Conservation (phyloP, 2,888 invertebrate genomes). For the Linnaemya tessellans region DNA sequence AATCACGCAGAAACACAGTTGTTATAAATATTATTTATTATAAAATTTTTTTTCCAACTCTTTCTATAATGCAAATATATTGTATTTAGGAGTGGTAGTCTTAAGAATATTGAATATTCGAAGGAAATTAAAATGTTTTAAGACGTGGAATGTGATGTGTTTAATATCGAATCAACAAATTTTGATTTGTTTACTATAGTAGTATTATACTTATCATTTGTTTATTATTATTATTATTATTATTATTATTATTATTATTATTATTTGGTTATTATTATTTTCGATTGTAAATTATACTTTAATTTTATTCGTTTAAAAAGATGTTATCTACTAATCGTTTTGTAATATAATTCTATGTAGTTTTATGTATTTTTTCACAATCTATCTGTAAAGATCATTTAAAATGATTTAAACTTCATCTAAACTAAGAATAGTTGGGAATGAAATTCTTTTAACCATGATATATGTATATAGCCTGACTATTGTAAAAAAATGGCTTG, state of each 20-base stretch:
- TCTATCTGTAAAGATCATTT: not conserved
- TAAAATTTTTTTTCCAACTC: not conserved
- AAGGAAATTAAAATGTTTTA: not conserved
- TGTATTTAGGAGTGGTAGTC: not conserved
- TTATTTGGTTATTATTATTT: conserved; percentile 11
- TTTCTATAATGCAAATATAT: conserved; percentile 8
- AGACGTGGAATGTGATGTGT: conserved; percentile 1
- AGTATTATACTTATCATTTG: conserved; percentile 9
- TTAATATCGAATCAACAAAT: conserved; percentile 22
- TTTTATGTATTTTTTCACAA: not conserved
- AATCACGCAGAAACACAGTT: conserved; percentile 51
- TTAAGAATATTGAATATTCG: not conserved
- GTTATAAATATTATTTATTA: conserved; percentile 52
- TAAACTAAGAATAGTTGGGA: not conserved
- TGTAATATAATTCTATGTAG: conserved; percentile 17
- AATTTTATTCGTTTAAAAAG: conserved; percentile 22
- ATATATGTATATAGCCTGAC: not conserved
- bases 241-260: conserved; percentile 28
- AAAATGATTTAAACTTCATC: not conserved
- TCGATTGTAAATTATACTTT: conserved; percentile 27
- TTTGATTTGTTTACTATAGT: conserved; percentile 36
- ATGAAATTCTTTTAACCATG: conserved; percentile 7
- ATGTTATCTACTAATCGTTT: conserved; percentile 27
- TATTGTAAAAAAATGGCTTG: not conserved
- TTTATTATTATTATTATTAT: conserved; percentile 20